phyloP scores from a whole-genome alignment of 2,888 invertebrate species.

The Bellardia pandia region DNA sequence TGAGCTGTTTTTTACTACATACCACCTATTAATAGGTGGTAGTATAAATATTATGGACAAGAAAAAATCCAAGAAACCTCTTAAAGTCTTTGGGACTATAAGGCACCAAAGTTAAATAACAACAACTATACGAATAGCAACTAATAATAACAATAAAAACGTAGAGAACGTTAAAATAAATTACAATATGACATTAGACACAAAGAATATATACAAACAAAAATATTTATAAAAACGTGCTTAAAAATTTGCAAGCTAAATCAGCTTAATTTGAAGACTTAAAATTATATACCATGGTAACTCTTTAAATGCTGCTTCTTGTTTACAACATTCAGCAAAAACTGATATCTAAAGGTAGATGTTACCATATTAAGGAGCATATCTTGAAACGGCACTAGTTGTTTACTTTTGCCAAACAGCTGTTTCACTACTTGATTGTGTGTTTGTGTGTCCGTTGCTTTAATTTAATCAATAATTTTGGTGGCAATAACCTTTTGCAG shows the following conservation, averaged over 20 bases:
- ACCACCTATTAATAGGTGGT: neutral
- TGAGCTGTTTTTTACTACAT: neutral
- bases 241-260: too few relatives aligned
- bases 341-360: too few relatives aligned
- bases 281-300: too few relatives aligned
- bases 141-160: neutral
- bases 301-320: too few relatives aligned
- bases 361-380: too few relatives aligned
- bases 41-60: neutral
- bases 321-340: too few relatives aligned
- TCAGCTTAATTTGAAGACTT: too few relatives aligned
- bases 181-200: neutral
- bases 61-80: conserved; percentile 57
- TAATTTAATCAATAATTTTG: neutral
- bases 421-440: neutral
- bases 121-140: conserved; percentile 23
- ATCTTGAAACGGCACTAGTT: too few relatives aligned
- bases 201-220: neutral
- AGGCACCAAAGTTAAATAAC: conserved; percentile 66
- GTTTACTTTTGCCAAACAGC: neutral
- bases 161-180: conserved; percentile 12
- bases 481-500: conserved; percentile 51
- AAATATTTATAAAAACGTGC: too few relatives aligned
- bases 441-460: neutral
- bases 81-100: conserved; percentile 61